Evolutionary conservation across 2,797 vertebrate species (phyloP).

Genomic region (Bryconaethiops microstoma): DNA sequence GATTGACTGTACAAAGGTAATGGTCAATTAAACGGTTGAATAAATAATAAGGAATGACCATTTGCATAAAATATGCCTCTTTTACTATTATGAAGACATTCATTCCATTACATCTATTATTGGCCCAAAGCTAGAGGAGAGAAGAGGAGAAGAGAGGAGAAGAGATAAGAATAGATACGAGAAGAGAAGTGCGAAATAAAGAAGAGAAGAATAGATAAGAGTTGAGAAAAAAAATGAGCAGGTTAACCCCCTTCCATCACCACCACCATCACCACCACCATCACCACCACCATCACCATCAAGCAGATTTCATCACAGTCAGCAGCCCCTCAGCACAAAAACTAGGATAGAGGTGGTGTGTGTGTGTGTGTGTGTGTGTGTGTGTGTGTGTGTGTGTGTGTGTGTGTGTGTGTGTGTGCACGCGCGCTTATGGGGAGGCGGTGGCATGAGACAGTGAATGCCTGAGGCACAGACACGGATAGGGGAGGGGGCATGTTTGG

Average conservation of each 20-base stretch:
- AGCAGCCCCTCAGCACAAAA: slow-evolving; percentile 43
- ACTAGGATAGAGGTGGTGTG: background rate
- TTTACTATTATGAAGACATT: too few species aligned
- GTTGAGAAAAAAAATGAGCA: background rate
- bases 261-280: slow-evolving; percentile 15
- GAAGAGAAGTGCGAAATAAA: background rate
- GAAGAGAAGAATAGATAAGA: background rate
- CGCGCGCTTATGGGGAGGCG: slow-evolving; percentile 19
- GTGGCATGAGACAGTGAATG: slow-evolving; percentile 47
- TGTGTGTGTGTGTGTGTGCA: slow-evolving; percentile 31
- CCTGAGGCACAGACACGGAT: slow-evolving; percentile 64
- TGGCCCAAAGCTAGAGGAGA: background rate
- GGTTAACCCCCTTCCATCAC: slow-evolving; percentile 8
- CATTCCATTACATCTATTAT: too few species aligned
- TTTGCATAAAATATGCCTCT: too few species aligned
- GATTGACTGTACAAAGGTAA: too few species aligned
- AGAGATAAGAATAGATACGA: background rate
- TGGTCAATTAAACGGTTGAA: too few species aligned
- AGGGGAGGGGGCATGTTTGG: slow-evolving; percentile 65
- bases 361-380: too few species aligned
- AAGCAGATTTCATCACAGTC: slow-evolving; percentile 50
- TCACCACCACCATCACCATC: slow-evolving; percentile 4
- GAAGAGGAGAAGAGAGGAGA: background rate
- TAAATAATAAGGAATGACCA: too few species aligned
- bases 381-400: slow-evolving; percentile 28